A percentile compares a stretch with the other conserved stretches of the same genome.
Conservation (phyloP, 1,140 invertebrate genomes). For the Ostrea denselamellosa region DNA sequence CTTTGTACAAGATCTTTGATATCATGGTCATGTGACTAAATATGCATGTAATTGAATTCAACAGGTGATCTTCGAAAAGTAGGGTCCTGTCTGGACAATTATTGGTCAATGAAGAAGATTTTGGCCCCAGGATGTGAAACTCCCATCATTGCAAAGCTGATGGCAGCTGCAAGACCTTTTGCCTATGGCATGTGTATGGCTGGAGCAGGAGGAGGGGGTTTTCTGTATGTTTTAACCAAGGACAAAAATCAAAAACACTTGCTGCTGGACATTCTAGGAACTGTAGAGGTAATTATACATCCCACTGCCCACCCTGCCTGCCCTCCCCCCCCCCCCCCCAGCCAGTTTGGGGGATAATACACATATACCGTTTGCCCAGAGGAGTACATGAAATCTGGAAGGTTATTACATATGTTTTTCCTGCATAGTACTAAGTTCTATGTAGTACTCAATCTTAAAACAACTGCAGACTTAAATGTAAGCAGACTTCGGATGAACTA, state of each 20-base stretch:
- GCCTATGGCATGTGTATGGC: conserved; percentile 76
- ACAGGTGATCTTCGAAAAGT: conserved; percentile 76
- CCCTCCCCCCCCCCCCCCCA: not conserved
- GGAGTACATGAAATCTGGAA: no score
- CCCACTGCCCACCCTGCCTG: no score
- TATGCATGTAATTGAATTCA: not conserved
- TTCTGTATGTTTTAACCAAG: conserved; percentile 78
- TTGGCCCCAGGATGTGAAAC: conserved; percentile 81
- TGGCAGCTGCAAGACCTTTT: conserved; percentile 71
- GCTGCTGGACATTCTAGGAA: not conserved
- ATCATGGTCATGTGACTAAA: not conserved
- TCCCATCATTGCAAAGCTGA: conserved; percentile 72
- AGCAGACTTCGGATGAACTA: no score
- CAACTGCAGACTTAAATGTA: no score
- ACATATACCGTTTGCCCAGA: no score
- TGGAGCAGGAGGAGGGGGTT: conserved; percentile 81
- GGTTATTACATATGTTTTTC: no score
- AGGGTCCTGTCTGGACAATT: conserved; percentile 76
- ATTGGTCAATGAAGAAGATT: conserved; percentile 80
- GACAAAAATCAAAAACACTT: conserved; percentile 50
- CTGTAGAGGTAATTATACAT: conserved; percentile 36
- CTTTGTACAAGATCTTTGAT: no score
- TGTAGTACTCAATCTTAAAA: no score
- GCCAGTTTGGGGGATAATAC: not conserved
- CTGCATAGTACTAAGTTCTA: no score